Evolutionary conservation across 2,888 invertebrate genomes (phyloP).

Genomic region (Cyclophora albipunctata): DNA sequence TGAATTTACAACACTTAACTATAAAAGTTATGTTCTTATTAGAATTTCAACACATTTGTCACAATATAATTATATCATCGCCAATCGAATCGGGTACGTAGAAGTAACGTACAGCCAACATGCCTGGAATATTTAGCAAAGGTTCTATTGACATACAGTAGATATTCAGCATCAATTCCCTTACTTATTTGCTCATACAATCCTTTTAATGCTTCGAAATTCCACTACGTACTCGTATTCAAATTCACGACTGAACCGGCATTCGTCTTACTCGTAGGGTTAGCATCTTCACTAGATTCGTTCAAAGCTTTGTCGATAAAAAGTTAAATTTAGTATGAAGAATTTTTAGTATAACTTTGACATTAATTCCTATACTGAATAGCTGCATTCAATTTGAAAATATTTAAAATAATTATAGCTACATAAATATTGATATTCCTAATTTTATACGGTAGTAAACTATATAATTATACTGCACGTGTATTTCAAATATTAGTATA

Average conservation of each 20-base stretch:
- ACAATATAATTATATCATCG: background rate
- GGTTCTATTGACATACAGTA: slow-evolving; percentile 5
- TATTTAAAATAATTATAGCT: too few species aligned
- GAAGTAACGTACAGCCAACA: background rate
- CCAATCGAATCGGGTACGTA: slow-evolving; percentile 1
- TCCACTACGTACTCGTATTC: slow-evolving; percentile 37
- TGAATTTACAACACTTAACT: too few species aligned
- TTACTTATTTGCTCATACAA: slow-evolving; percentile 29
- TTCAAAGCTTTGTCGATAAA: too few species aligned
- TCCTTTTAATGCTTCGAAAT: slow-evolving; percentile 37
- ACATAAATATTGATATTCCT: too few species aligned
- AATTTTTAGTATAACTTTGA: too few species aligned
- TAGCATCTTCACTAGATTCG: background rate
- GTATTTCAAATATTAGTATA: too few species aligned
- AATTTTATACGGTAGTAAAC: too few species aligned
- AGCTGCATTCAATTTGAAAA: too few species aligned
- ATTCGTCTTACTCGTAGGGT: slow-evolving; percentile 21
- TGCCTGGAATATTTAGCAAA: background rate
- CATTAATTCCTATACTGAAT: too few species aligned
- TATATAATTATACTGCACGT: too few species aligned
- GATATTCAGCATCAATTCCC: slow-evolving; percentile 17
- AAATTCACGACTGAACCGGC: slow-evolving; percentile 26
- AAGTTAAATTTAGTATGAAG: too few species aligned
- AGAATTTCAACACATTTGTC: background rate
- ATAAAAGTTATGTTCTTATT: too few species aligned